A percentile compares a stretch with the other conserved stretches of the same genome.
These are phyloP conservation scores for Myocastor coypus DNA, from an alignment of 2,113 vertebrate species.

Conservation along the genomic window DNA sequence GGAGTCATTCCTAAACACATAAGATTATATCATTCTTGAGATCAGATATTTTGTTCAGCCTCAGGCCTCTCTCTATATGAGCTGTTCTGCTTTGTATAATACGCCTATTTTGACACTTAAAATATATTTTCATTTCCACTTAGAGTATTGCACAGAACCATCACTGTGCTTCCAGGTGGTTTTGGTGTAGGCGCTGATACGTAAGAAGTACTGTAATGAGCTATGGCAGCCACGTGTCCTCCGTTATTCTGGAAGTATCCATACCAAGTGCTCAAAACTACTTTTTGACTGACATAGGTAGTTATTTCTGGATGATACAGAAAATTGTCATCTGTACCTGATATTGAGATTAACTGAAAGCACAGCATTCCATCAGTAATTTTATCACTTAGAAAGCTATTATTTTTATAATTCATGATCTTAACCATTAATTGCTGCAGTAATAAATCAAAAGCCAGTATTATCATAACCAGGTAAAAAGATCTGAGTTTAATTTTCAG, in stretches of 20 bases:
- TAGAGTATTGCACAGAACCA: slow-evolving; percentile 38
- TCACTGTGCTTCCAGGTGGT: neutral
- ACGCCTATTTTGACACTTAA: slow-evolving; percentile 57
- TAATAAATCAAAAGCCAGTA: slow-evolving; percentile 44
- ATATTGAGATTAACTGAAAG: slow-evolving; percentile 28
- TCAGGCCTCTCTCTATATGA: slow-evolving; percentile 42
- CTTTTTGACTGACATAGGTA: neutral
- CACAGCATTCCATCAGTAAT: neutral
- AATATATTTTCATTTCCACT: slow-evolving; percentile 51
- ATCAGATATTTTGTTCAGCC: slow-evolving; percentile 58
- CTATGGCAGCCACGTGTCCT: neutral
- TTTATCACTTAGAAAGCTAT: neutral
- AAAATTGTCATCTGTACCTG: slow-evolving; percentile 16
- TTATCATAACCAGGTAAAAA: neutral
- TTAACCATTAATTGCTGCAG: neutral
- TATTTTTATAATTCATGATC: neutral
- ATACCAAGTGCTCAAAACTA: neutral
- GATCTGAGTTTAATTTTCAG: slow-evolving; percentile 33
- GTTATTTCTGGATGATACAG: neutral
- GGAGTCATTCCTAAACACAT: slow-evolving; percentile 33
- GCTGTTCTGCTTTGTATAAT: slow-evolving; percentile 56
- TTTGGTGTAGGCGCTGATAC: neutral
- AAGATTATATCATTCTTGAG: slow-evolving; percentile 64
- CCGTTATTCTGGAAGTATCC: neutral
- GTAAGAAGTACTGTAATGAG: neutral